Base-by-base conservation (phyloP, 2,113 vertebrate species). In the Monarcha castaneiventris region DNA sequence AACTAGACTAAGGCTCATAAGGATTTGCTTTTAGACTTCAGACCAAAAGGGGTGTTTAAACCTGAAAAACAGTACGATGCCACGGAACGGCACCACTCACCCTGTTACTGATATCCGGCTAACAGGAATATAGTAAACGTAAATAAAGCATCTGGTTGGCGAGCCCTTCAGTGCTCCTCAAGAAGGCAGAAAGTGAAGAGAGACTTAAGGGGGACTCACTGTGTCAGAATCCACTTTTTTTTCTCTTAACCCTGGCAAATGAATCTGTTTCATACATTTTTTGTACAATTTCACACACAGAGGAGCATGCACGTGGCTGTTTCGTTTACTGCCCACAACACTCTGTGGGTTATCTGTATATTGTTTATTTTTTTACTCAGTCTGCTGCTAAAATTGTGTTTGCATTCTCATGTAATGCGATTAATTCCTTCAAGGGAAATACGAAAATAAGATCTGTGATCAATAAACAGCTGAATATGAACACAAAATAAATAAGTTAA, bases 401-500 rank as follows among this genome's bases (percentile, higher is more conserved):
- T 54, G 52, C 82, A 79, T 84, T 94, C 66, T 55, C 44, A 76
- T 72, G 77, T 69, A 86, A 96, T 88, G 90, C 91, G 66, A 78
- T 68, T 67, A 92, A 93, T 97, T 97, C 94, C 84, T 72, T 97
- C 95, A 86, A 96, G 97, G 97, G 97, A 90, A 96, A 66, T 97
- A 96, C 41, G 96, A 97, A 97, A 97, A 97, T 96, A 97, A 89
- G 85, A 96, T 94, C 96, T 91, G 83, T 94, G 89, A 95, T 92
- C 21, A 62, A 95, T 89, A 97, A 96, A 97, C 76, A 93, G 79
- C 80, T 91, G 84, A 96, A 94, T 90, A 97, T 67, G 96, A 97
- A 98, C 96, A 96, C 89, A 98, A 96, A 98, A 98, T 98, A 98
- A 98, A 98, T 98, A 95, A 98, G 92, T 97, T 98, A 98, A 98